Evolutionary conservation across 2,888 invertebrate species (phyloP).

Genomic region (Drosophila anomalata): DNA sequence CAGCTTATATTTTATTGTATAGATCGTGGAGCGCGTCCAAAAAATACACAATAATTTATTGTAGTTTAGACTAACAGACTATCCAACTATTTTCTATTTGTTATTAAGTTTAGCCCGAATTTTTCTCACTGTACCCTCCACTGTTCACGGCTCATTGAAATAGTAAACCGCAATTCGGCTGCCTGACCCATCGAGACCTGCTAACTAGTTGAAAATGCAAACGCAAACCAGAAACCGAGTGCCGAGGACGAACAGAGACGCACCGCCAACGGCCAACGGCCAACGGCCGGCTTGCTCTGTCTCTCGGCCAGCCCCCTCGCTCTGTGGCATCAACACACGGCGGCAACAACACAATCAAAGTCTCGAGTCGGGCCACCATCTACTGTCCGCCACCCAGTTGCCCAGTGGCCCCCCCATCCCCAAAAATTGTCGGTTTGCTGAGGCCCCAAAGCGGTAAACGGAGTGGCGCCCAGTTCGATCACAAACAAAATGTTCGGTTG

Average conservation of each 20-base stretch:
- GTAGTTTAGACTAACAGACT: no score
- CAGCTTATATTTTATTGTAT: no score
- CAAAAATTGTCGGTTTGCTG: conserved; percentile 3
- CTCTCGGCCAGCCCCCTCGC: conserved; percentile 1
- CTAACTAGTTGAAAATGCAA: conserved; percentile 66
- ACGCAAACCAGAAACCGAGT: conserved; percentile 46
- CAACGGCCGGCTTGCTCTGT: conserved; percentile 53
- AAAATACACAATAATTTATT: no score
- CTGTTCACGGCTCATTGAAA: conserved; percentile 55
- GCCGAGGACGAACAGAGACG: conserved; percentile 21
- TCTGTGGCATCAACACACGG: neutral
- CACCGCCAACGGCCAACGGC: conserved; percentile 49
- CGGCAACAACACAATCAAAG: conserved; percentile 57
- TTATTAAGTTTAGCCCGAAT: no score
- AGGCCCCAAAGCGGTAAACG: conserved; percentile 26
- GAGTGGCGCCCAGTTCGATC: conserved; percentile 36
- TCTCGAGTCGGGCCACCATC: conserved; percentile 34
- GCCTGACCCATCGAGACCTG: conserved; percentile 40
- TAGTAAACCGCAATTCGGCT: conserved; percentile 72
- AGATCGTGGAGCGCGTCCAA: no score
- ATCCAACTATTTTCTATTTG: no score
- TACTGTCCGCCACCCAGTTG: conserved; percentile 11
- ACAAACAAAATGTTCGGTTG: conserved; percentile 14
- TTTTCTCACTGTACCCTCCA: neutral
- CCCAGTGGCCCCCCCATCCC: conserved; percentile 17